Conservation (phyloP, 2,888 invertebrate genomes). For the Aproaerema taeniolella region DNA sequence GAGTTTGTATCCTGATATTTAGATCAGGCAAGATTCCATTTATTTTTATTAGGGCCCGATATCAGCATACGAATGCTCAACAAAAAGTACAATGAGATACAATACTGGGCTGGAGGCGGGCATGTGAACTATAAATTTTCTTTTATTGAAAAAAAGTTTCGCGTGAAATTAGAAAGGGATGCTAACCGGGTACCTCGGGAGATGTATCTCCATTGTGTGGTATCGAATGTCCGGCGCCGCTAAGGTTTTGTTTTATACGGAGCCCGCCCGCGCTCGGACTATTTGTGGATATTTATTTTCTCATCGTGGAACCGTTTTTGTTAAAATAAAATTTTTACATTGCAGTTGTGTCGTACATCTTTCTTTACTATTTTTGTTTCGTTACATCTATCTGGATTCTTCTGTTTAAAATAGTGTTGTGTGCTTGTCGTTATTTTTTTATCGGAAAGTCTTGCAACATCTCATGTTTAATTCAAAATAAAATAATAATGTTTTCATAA, state of each 20-base stretch:
- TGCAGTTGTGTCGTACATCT: too few species aligned
- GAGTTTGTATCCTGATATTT: slow-evolving; percentile 56
- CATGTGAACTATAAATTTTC: slow-evolving; percentile 32
- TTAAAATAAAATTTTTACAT: neutral
- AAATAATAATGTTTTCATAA: too few species aligned
- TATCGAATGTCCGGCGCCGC: neutral
- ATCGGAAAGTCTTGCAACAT: too few species aligned
- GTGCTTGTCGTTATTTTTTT: too few species aligned
- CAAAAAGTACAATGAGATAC: slow-evolving; percentile 45
- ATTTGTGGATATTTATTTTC: neutral
- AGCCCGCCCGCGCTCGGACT: too few species aligned
- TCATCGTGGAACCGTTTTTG: neutral
- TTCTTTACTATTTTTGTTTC: too few species aligned
- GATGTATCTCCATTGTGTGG: slow-evolving; percentile 7
- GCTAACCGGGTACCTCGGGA: slow-evolving; percentile 9
- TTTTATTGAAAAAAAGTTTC: slow-evolving; percentile 32
- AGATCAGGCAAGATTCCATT: slow-evolving; percentile 54
- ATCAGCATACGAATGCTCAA: slow-evolving; percentile 60
- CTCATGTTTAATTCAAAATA: too few species aligned
- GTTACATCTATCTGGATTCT: too few species aligned
- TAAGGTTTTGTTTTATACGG: neutral
- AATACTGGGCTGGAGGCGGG: slow-evolving; percentile 29
- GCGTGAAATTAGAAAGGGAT: slow-evolving; percentile 8
- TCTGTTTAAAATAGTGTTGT: too few species aligned
- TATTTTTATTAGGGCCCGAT: slow-evolving; percentile 58